Evolutionary conservation across 2,113 vertebrate genomes (phyloP), one percentile per base, ranked within the genome.

Genomic region (Hemibagrus wyckioides): DNA sequence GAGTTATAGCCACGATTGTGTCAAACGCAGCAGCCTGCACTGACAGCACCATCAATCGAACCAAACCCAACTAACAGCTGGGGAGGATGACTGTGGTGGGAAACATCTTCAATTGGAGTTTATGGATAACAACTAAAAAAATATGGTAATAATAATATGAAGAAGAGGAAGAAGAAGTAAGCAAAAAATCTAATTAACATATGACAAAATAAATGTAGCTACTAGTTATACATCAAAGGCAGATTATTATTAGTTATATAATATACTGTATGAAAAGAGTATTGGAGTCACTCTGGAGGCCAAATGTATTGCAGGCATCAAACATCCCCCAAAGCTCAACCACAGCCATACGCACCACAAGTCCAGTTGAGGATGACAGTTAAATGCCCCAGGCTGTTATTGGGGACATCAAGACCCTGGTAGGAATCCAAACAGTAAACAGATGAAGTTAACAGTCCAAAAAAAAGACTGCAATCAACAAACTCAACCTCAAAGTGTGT

Each of bases 1-100:
- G 81, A 90, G 86, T 91, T 89, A 85, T 83, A 61, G 86, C 83
- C 39, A 65, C 23, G 84, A 85, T 85, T 87, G 84, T 90, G 86
- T 90, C 80, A 73, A 85, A 90, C 13, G 2, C 82, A 88, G 89
- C 84, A 90, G 48, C 84, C 84, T 82, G 56, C 17, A 21, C 69
- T 80, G 52, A 85, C 73, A 86, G 71, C 63, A 57, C 79, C 71
- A 90, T 89, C 83, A 82, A 88, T 89, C 52, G 48, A 81, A n/a
- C 50, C 10, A 41, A 82, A 13, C 80, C 76, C 41, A 23, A 65
- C 67, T 63, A 71, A 21, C 36, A 41, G 59, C 15, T 41, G 54
- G 75, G 69, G 14, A 80, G 54, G 36, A 63, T 28, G 84, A 61
- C n/a, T 19, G 57, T 44, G 57, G 33, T 76, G 59, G 57, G 56